Conservation (phyloP, 2,888 invertebrate genomes). For the Spilosoma lubricipeda region DNA sequence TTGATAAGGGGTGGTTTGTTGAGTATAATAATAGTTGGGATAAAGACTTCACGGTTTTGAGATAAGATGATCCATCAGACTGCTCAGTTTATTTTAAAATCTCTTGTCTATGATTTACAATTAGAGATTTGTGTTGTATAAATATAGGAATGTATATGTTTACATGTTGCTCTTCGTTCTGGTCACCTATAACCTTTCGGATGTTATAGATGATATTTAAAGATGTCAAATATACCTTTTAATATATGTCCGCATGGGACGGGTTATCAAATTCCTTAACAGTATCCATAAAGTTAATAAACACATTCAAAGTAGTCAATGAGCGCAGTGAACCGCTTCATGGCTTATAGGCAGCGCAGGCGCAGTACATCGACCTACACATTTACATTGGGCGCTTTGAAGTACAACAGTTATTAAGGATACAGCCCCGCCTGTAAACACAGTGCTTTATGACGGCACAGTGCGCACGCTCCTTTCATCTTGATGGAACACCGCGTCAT, state of each 20-base stretch:
- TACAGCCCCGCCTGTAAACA: conserved; percentile 36
- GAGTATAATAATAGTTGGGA: background rate
- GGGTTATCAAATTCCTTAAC: background rate
- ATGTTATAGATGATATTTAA: too few relatives aligned
- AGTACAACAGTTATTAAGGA: conserved; percentile 37
- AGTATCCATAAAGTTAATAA: background rate
- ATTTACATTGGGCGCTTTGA: conserved; percentile 28
- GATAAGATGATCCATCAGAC: too few relatives aligned
- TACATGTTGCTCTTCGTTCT: too few relatives aligned
- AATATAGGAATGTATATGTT: too few relatives aligned
- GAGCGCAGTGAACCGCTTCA: background rate
- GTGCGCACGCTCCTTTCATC: conserved; percentile 41
- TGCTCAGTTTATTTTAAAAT: too few relatives aligned
- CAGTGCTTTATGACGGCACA: conserved; percentile 36
- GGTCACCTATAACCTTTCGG: too few relatives aligned
- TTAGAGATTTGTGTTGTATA: too few relatives aligned
- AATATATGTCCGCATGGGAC: too few relatives aligned
- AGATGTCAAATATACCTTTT: too few relatives aligned
- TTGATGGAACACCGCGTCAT: conserved; percentile 25
- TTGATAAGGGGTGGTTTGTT: background rate
- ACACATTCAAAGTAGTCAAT: background rate
- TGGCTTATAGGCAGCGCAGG: background rate
- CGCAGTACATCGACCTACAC: conserved; percentile 13
- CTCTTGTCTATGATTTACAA: too few relatives aligned
- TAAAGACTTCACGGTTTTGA: too few relatives aligned